phyloP scores from a whole-genome alignment of 2,888 invertebrate species.

The Alloplasta piceator region DNA sequence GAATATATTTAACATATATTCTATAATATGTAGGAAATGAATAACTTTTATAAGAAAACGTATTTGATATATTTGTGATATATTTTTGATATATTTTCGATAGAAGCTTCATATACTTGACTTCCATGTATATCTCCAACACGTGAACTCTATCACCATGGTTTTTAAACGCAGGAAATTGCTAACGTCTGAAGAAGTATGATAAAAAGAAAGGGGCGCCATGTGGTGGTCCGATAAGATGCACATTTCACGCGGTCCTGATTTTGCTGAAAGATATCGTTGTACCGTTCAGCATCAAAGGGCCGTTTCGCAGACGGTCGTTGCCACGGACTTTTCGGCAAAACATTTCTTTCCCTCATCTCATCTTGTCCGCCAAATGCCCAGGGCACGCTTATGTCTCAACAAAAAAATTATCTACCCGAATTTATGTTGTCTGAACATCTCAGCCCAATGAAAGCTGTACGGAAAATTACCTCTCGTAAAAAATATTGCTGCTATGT shows the following conservation, averaged over 20 bases:
- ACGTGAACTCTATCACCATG: not conserved
- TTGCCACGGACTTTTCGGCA: not conserved
- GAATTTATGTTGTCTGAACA: no score
- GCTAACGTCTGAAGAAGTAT: slow-evolving; percentile 17
- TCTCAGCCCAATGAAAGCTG: no score
- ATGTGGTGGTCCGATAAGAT: slow-evolving; percentile 24
- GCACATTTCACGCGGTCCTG: slow-evolving; percentile 57
- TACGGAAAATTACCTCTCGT: no score
- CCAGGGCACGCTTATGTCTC: no score
- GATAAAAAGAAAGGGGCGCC: not conserved
- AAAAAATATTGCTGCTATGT: no score
- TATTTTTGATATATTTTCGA: slow-evolving; percentile 2
- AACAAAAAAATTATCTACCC: no score
- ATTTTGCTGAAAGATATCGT: slow-evolving; percentile 52
- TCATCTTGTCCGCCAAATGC: not conserved
- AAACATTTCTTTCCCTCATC: not conserved
- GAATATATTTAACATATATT: no score
- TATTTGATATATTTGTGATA: slow-evolving; percentile 9
- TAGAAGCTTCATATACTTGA: not conserved
- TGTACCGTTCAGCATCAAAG: slow-evolving; percentile 57
- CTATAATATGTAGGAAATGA: no score
- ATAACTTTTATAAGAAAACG: no score
- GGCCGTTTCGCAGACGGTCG: slow-evolving; percentile 30
- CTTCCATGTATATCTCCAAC: not conserved
- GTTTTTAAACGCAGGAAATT: slow-evolving; percentile 33